Evolutionary conservation across 1,140 invertebrate genomes (phyloP), one percentile per base, ranked within the genome.

Genomic region (Neotoxoptera formosana): DNA sequence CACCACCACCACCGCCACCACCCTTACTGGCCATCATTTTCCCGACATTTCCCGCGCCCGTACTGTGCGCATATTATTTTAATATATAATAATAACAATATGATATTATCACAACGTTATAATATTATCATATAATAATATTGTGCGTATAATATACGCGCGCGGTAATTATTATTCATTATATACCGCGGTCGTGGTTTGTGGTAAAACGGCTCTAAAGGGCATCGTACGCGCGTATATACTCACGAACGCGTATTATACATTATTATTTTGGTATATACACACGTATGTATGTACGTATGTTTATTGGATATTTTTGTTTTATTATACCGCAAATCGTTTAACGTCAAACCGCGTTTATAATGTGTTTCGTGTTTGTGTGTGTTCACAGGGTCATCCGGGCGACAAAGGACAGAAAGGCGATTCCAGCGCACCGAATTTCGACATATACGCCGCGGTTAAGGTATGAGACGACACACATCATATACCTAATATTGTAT

Each of bases 381-480:
- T 90, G 21, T 94, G 93, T 94, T 96, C 96, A 60, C 96, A 99
- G 97, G 98, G 98, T 84, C 96, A 96, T 95, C 96, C 97, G 84
- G 98, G 98, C 11, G 97, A 98, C 93, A 98, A 98, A 95, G 98
- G 98, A 87, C 96, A 97, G 94, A 98, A 98, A 95, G 98, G 97
- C 67, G 97, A 98, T 94, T 96, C 97, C 89, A 98, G 98, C 94
- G 98, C 97, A 95, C 97, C 97, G 56, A 98, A 98, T 81, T 98
- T 98, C 94, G 98, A 98, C 95, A 97, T 98, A 51, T 97, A 98
- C 95, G 97, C 98, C 94, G 97, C 98, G 94, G 97, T 98, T 94
- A 98, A 98, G 97, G 98, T 98, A 41, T 41, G 97, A 89, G 25
- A 89, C 1, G 23, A 34, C 2, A 51, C 8, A 41, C 23, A 84